These are phyloP conservation scores for Eulemur mongoz DNA, from an alignment of 2,797 vertebrate genomes.

Conservation along the genomic window DNA sequence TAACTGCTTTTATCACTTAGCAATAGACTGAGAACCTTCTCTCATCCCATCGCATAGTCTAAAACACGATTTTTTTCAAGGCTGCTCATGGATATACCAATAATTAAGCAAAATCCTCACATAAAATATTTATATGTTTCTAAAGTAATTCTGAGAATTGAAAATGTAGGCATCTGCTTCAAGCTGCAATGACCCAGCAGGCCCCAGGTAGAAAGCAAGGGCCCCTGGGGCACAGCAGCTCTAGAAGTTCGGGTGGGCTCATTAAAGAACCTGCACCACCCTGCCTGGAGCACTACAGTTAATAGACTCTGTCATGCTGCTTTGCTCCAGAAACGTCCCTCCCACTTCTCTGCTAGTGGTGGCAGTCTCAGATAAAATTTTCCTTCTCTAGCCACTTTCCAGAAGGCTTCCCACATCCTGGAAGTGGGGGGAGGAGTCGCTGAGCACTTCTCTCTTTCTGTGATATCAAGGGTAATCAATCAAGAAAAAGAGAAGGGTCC, in stretches of 20 bases:
- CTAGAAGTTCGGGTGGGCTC: background rate
- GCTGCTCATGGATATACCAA: background rate
- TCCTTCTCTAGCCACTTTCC: background rate
- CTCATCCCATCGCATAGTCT: background rate
- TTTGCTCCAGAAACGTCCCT: background rate
- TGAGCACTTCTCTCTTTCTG: background rate
- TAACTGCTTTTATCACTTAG: slow-evolving; percentile 14
- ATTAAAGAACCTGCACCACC: background rate
- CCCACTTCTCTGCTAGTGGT: background rate
- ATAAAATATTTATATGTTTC: background rate
- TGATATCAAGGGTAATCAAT: background rate
- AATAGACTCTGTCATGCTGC: background rate
- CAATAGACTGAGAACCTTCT: background rate
- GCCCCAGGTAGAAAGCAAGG: background rate
- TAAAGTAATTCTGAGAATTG: background rate
- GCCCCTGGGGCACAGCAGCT: background rate
- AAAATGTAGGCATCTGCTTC: background rate
- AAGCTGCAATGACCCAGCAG: background rate
- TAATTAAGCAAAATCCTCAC: background rate
- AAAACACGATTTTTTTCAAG: background rate
- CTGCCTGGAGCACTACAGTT: background rate
- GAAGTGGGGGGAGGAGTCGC: background rate
- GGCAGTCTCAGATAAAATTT: background rate
- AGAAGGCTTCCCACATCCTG: background rate
- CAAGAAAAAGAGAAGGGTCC: background rate